Evolutionary conservation across 1,140 invertebrate species (phyloP), one percentile per base, ranked within the genome.

Genomic region (Drosophila bocqueti): DNA sequence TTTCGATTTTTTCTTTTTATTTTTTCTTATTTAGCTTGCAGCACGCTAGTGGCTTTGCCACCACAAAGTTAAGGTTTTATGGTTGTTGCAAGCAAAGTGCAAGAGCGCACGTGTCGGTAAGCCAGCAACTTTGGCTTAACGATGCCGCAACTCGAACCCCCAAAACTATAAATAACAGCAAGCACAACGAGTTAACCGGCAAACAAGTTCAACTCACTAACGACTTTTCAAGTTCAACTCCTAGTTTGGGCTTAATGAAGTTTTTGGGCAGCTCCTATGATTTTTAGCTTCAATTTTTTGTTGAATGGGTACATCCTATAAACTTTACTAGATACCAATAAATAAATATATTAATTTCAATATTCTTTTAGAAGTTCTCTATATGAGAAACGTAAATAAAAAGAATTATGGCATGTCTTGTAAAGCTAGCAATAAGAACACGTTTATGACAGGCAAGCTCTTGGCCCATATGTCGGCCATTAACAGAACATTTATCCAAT

Each of bases 161-260:
- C 64, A 47, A 71, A 62, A 43, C 58, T 36, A 64, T 47, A 75
- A 67, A 60, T 76, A 60, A 50, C 43, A 60, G 64, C 42, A 55
- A 55, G 40, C 74, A 36, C 42, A 42, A 42, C 54, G 24, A 63
- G 58, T 46, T 46, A 75, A 40, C 49, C 59, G 62, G 49, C 21
- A 63, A 75, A 75, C 72, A 64, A 75, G 58, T 74, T 74, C n/a
- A 42, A 52, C 54, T 60, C 6, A 47, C 58, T 64, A 49, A 64
- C 47, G 21, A 63, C 42, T 55, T 40, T 29, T 38, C 58, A 57
- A 75, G 72, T 74, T 74, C 36, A 55, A 38, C 42, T 42, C 21
- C 31, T 75, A 43, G 57, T 75, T 64, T 42, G 16, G 50, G 15
- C 34, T 49, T 52, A 43, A 34, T 66, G 0, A 7, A 40, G 7